Evolutionary conservation across 1,140 invertebrate genomes (phyloP), one percentile per base, ranked within the genome.

Genomic region (Hylaeus volcanicus): DNA sequence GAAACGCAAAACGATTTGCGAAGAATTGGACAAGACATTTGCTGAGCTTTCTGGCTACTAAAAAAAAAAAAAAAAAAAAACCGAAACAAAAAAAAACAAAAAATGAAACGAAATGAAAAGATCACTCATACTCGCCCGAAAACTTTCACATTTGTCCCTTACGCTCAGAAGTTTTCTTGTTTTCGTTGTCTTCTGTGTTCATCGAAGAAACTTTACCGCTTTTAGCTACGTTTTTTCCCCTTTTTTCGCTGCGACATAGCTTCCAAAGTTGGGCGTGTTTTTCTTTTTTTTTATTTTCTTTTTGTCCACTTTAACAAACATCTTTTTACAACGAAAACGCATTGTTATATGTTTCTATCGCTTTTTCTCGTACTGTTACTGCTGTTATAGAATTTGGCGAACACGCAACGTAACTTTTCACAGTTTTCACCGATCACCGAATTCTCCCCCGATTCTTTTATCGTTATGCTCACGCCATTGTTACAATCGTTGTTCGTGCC

Each of bases 21-120:
- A 98, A 93, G 99, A 99, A 95, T 97, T 99, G 96, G 98, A 99
- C 94, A 97, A 97, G 93, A 99, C 98, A 91, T 98, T 99, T 94
- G 96, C 96, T 92, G 97, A 97, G 95, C 95, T 97, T 94, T 96
- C 96, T 92, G 96, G 96, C 95, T 96, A 96, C 95, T 96, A 97
- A 96, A 95, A 80, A 45, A 73, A 51, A 63, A 71, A 69, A 60
- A 58, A 76, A 68, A 45, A 55, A 58, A 60, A 53, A 53, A 70
- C 51, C 14, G 61, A 64, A 56, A 51, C 60, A 53, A 61, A 48
- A 48, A 63, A 81, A 87, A 60, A 26, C 26, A 58, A 60, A 53
- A 53, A 70, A 51, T 15, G 61, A 64, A 56, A 51, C 60, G 45
- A 61, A 48, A 48, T 26, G 58, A 80, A 63, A 81, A 87, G 56